phyloP scores from a whole-genome alignment of 2,797 vertebrate species.

The Pangasius larnaudii region DNA sequence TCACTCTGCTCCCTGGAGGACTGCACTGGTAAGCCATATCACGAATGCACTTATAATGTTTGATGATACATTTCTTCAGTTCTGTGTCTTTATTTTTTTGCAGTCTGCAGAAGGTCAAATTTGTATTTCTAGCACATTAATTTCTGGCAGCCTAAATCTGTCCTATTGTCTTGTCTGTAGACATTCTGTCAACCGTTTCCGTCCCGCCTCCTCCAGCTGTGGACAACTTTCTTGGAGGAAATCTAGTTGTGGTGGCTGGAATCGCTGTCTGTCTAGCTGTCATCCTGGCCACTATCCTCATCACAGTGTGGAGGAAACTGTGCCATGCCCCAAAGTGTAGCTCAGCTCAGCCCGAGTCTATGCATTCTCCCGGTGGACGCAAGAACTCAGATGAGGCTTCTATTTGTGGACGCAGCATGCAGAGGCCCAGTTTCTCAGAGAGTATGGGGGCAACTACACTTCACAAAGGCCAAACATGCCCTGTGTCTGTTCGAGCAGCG shows the following conservation, averaged over 20 bases:
- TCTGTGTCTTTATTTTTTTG: neutral
- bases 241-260: conserved; percentile 87
- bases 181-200: conserved; percentile 62
- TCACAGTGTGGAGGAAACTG: conserved; percentile 90
- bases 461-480: conserved; percentile 64
- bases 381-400: conserved; percentile 92
- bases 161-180: conserved; percentile 31
- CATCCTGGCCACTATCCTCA: conserved; percentile 86
- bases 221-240: conserved; percentile 72
- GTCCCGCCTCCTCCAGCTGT: conserved; percentile 53
- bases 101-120: neutral
- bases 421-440: conserved; percentile 84
- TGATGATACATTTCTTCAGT: neutral
- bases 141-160: neutral
- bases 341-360: conserved; percentile 74
- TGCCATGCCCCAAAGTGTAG: conserved; percentile 85
- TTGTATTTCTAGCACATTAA: neutral
- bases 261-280: conserved; percentile 91
- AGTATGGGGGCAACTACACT: conserved; percentile 67
- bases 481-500: conserved; percentile 43
- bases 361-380: conserved; percentile 81
- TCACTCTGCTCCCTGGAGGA: conserved; percentile 91
- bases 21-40: conserved; percentile 78
- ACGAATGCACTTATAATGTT: neutral
- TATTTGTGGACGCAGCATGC: conserved; percentile 85